A percentile compares a stretch with the other conserved stretches of the same genome.
Conservation (phyloP, 2,797 vertebrate species). For the Falco peregrinus region DNA sequence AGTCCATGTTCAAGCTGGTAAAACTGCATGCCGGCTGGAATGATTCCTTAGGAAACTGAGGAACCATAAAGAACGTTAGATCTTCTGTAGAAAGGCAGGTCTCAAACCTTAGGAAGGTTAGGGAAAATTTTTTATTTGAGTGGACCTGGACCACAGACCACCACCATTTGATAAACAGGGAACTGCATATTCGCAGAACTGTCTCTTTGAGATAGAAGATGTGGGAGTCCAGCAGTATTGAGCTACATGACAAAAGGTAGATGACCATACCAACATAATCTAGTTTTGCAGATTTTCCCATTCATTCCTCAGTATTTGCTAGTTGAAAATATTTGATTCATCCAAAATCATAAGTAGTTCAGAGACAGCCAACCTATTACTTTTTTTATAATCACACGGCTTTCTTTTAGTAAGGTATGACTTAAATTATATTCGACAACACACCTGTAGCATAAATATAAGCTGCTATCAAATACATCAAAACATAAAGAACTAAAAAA, state of each 20-base stretch:
- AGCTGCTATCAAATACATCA: accelerated
- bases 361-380: not conserved
- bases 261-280: not conserved
- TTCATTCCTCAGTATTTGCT: not conserved
- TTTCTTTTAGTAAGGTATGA: not conserved
- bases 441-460: not conserved
- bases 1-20: not conserved
- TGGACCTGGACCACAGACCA: not conserved
- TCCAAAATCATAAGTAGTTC: not conserved
- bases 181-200: not conserved
- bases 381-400: not conserved
- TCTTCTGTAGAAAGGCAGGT: not conserved
- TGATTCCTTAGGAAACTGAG: not conserved
- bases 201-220: not conserved
- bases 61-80: not conserved
- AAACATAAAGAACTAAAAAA: not conserved
- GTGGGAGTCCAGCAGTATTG: not conserved
- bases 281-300: not conserved
- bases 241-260: not conserved
- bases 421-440: not conserved
- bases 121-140: not conserved
- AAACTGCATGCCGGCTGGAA: not conserved
- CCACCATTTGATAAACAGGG: not conserved
- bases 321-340: not conserved
- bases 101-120: not conserved